Conservation (phyloP, 2,888 invertebrate species). For the Dynastes hyllus region DNA sequence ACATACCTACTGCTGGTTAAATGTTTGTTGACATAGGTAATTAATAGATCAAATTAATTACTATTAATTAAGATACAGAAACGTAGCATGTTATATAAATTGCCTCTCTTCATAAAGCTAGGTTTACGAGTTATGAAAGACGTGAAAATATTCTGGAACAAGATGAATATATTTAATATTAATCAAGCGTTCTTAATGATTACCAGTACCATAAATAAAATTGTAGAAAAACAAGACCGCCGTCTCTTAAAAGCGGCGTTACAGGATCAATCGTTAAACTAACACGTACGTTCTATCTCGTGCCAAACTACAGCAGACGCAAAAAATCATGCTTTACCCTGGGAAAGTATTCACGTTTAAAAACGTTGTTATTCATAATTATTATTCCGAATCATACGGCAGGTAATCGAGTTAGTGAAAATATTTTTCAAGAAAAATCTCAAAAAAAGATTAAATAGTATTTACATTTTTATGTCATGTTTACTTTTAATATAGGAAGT, state of each 20-base stretch:
- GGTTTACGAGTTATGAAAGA: conserved; percentile 21
- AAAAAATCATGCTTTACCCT: too few species aligned
- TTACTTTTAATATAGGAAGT: too few species aligned
- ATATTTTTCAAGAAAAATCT: too few species aligned
- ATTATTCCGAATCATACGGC: too few species aligned
- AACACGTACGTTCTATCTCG: neutral
- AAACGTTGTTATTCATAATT: too few species aligned
- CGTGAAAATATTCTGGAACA: conserved; percentile 17
- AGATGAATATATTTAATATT: conserved; percentile 31
- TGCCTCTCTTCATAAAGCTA: conserved; percentile 31
- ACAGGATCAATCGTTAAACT: neutral
- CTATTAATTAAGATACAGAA: conserved; percentile 27
- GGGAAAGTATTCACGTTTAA: too few species aligned
- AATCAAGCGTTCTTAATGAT: conserved; percentile 38
- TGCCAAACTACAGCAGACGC: too few species aligned
- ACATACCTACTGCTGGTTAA: neutral
- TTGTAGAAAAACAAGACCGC: conserved; percentile 12
- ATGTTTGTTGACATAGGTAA: neutral
- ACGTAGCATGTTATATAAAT: conserved; percentile 19
- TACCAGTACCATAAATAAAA: conserved; percentile 30
- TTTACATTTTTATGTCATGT: too few species aligned
- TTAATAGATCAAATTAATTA: conserved; percentile 10
- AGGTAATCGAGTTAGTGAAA: too few species aligned
- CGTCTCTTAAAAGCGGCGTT: neutral
- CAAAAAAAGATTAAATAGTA: too few species aligned